Conservation (phyloP, 2,888 invertebrate genomes). For the Lypha dubia region DNA sequence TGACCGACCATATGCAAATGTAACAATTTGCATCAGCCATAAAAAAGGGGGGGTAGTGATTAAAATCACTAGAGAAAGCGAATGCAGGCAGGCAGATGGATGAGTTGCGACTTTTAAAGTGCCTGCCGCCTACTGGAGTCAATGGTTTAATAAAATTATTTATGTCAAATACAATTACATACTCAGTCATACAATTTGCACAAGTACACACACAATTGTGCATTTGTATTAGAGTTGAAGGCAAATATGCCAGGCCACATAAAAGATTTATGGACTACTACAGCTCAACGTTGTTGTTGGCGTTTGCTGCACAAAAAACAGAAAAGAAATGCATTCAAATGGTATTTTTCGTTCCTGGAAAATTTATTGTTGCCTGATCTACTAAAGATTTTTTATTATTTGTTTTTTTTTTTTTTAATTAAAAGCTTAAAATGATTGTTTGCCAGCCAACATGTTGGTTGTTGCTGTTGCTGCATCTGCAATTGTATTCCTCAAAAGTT, state of each 20-base stretch:
- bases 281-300: not conserved
- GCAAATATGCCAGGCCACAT: constrained; percentile 25
- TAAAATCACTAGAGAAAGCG: not conserved
- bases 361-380: constrained; percentile 31
- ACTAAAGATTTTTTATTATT: constrained; percentile 15
- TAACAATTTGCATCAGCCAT: constrained; percentile 16
- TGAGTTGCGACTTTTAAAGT: constrained; percentile 40
- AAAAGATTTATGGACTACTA: constrained; percentile 50
- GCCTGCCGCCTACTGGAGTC: constrained; percentile 46
- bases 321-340: not conserved
- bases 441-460: constrained; percentile 34
- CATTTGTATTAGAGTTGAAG: not conserved
- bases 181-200: constrained; percentile 14
- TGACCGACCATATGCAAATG: constrained; percentile 45
- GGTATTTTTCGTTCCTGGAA: not conserved
- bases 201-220: not conserved
- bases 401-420: constrained; percentile 63
- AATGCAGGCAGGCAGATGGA: not conserved
- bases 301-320: not conserved
- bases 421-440: constrained; percentile 51
- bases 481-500: constrained; percentile 14
- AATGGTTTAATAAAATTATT: constrained; percentile 67
- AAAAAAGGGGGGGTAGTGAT: not conserved
- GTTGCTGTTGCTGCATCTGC: not conserved
- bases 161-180: constrained; percentile 60